These are phyloP conservation scores for Halocaridina rubra DNA, from an alignment of 2,888 invertebrate species.

Conservation along the genomic window DNA sequence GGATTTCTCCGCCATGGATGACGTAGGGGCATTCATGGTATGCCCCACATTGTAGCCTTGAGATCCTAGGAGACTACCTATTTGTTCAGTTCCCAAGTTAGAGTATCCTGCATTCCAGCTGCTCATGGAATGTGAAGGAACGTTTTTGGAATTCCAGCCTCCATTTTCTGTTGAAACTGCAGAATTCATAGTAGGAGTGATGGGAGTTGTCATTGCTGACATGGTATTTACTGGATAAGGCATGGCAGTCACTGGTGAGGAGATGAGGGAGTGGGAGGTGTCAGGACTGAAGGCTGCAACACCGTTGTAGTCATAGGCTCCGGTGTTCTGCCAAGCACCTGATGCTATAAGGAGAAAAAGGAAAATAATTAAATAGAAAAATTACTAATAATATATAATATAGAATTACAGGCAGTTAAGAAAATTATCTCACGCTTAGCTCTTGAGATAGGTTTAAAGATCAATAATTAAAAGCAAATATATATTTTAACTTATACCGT, in stretches of 20 bases:
- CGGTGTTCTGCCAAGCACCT: constrained; percentile 52
- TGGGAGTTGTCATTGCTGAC: constrained; percentile 32
- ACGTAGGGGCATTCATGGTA: constrained; percentile 29
- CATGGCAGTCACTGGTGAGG: constrained; percentile 58
- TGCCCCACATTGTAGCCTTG: constrained; percentile 61
- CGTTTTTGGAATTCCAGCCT: constrained; percentile 23
- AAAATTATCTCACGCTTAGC: no score
- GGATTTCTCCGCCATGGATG: constrained; percentile 29
- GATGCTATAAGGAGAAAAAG: constrained; percentile 18
- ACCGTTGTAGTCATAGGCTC: constrained; percentile 56
- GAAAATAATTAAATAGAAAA: no score
- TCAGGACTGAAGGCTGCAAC: constrained; percentile 44
- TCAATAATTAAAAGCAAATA: no score
- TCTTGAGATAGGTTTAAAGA: no score
- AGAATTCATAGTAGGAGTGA: constrained; percentile 33
- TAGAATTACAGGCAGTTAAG: no score
- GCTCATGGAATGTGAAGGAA: constrained; percentile 36
- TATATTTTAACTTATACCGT: no score
- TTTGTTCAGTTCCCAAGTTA: constrained; percentile 44
- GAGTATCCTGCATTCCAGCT: constrained; percentile 52
- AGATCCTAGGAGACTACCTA: constrained; percentile 52
- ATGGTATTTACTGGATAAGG: constrained; percentile 42
- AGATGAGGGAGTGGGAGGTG: constrained; percentile 61
- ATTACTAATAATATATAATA: no score
- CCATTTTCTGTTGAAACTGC: constrained; percentile 9